These are phyloP conservation scores for Heliconius hermathena DNA, from an alignment of 1,140 invertebrate genomes.

Conservation along the genomic window DNA sequence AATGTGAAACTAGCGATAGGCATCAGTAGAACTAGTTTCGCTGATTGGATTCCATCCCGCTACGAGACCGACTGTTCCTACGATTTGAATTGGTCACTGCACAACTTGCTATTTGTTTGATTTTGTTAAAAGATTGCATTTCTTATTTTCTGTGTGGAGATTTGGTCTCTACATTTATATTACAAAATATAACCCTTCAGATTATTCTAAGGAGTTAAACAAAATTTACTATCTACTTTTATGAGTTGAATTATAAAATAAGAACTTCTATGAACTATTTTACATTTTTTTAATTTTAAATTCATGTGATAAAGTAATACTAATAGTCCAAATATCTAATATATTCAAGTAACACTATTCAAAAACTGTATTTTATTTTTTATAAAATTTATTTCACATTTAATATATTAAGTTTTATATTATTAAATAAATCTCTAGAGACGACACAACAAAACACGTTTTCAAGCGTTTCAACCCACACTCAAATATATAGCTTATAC, in stretches of 20 bases:
- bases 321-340: neutral
- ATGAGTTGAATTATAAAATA: too few species aligned
- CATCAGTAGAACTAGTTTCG: slow-evolving; percentile 76
- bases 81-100: slow-evolving; percentile 75
- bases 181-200: slow-evolving; percentile 38
- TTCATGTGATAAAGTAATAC: neutral
- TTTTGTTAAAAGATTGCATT: slow-evolving; percentile 76
- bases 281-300: neutral
- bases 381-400: neutral
- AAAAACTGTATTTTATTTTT: neutral
- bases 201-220: neutral
- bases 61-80: slow-evolving; percentile 59
- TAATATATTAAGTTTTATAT: neutral
- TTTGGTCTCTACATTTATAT: slow-evolving; percentile 41
- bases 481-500: slow-evolving; percentile 27
- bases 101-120: slow-evolving; percentile 73
- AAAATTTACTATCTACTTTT: neutral
- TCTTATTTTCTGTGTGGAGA: slow-evolving; percentile 59
- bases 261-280: too few species aligned
- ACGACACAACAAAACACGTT: neutral
- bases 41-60: slow-evolving; percentile 77
- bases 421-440: neutral
- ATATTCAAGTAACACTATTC: neutral
- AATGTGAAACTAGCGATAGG: slow-evolving; percentile 80
- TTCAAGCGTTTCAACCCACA: slow-evolving; percentile 1